Percentiles rank a stretch among this genome's conserved stretches.
Conservation (phyloP, 1,140 invertebrate genomes). For the Vanessa tameamea region DNA sequence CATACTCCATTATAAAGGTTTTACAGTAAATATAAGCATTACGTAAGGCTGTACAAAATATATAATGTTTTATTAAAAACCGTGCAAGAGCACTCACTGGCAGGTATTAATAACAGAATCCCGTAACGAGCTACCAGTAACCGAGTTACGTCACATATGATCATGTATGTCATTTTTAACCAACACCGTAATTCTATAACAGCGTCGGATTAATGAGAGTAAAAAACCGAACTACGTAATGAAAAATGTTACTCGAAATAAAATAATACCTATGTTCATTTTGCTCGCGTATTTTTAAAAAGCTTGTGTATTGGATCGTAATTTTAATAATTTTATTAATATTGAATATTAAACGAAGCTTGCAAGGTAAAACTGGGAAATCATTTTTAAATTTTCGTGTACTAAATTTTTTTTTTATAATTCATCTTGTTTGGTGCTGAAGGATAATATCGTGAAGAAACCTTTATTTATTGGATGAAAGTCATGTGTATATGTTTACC, state of each 20-base stretch:
- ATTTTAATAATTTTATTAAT: conserved; percentile 1
- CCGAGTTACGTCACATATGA: conserved; percentile 25
- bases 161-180: conserved; percentile 31
- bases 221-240: conserved; percentile 17
- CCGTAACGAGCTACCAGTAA: conserved; percentile 25
- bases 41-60: not conserved
- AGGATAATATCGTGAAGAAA: too few relatives aligned
- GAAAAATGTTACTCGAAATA: conserved; percentile 9
- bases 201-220: conserved; percentile 30
- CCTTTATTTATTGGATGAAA: too few relatives aligned
- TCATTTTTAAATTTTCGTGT: too few relatives aligned
- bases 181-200: conserved; percentile 28
- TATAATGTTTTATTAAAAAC: conserved; percentile 1
- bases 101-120: conserved; percentile 14
- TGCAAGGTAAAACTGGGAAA: too few relatives aligned
- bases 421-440: too few relatives aligned
- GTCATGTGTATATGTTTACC: too few relatives aligned
- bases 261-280: conserved; percentile 9
- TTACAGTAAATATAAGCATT: too few relatives aligned
- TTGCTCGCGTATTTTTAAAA: not conserved
- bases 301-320: not conserved
- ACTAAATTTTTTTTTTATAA: too few relatives aligned
- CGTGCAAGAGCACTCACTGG: conserved; percentile 2
- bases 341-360: not conserved
- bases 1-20: too few relatives aligned